Evolutionary conservation across 2,113 vertebrate genomes (phyloP).

Genomic region (Strix uralensis): DNA sequence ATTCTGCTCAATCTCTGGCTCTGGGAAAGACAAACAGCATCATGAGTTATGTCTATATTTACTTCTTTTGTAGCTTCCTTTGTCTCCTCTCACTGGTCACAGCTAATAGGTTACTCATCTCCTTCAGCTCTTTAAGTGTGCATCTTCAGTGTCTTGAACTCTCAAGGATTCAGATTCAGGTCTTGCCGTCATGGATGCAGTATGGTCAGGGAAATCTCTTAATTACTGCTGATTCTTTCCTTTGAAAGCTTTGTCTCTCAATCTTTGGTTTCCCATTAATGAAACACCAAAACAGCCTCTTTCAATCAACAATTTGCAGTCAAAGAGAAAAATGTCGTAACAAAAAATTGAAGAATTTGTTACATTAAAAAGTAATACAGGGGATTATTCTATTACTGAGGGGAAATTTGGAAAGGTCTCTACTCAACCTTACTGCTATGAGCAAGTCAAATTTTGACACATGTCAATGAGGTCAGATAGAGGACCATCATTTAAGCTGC

Average conservation of each 20-base stretch:
- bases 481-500: neutral
- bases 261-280: neutral
- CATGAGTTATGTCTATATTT: neutral
- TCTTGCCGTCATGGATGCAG: neutral
- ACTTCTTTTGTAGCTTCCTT: neutral
- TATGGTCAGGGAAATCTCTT: neutral
- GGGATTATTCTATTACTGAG: neutral
- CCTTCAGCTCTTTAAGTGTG: neutral
- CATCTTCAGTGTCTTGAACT: neutral
- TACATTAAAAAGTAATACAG: neutral
- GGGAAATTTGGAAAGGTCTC: neutral
- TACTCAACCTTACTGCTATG: neutral
- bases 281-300: neutral
- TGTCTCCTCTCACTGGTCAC: neutral
- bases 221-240: neutral
- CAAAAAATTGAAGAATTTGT: neutral
- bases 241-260: neutral
- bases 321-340: neutral
- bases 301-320: neutral
- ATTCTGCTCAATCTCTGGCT: neutral
- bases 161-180: neutral
- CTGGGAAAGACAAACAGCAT: neutral
- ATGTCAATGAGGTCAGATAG: neutral
- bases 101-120: neutral
- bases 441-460: neutral